Base-by-base conservation (phyloP, 2,888 invertebrate species). In the Trachelus iudaicus region DNA sequence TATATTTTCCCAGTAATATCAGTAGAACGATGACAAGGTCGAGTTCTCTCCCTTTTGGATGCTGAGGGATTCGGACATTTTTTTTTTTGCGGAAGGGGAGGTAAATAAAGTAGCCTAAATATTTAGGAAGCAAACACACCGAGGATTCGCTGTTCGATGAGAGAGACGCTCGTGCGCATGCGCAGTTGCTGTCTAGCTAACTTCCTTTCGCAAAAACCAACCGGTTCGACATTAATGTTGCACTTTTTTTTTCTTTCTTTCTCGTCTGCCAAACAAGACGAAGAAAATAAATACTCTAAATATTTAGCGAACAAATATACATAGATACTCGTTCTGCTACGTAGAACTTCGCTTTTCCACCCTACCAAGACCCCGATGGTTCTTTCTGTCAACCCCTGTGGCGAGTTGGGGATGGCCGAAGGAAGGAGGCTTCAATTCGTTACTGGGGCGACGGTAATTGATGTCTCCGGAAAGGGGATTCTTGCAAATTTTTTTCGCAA, bases 251-350 rank as follows among this genome's bases (percentile, higher is more conserved):
- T 69, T n/a, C 12, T 69, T 73, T 15, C 35, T n/a, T 30, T 56
- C 23, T 30, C 30, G 0, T 71, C 73, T n/a, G 15, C 31, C 76
- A 31, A 73, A 56, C 69, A 31, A 40, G 11, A 73, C n/a, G 23
- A 69, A 69, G 31, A 68, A 81, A 73, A 76, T 79, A 76, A 85
- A 82, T 83, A 83, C 79, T 79, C 75, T 85, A 80, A 85, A 85
- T 85, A 84, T 84, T 85, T 85, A 82, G 80, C 78, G 75, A 81
- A 83, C 80, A 83, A 82, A 81, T 78, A 83, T 71, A 15, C 9
- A 71, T 13, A 71, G 31, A 34, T 34, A 77, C 73, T 77, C 77
- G 69, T 33, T 74, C 35, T 30, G 69, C 73, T 23, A 40, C 34
- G 56, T 56, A 23, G 56, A 56, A 56, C 56, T 56, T 56, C 56